Base-by-base conservation (phyloP, 2,888 invertebrate genomes). In the Seladonia tumulorum region DNA sequence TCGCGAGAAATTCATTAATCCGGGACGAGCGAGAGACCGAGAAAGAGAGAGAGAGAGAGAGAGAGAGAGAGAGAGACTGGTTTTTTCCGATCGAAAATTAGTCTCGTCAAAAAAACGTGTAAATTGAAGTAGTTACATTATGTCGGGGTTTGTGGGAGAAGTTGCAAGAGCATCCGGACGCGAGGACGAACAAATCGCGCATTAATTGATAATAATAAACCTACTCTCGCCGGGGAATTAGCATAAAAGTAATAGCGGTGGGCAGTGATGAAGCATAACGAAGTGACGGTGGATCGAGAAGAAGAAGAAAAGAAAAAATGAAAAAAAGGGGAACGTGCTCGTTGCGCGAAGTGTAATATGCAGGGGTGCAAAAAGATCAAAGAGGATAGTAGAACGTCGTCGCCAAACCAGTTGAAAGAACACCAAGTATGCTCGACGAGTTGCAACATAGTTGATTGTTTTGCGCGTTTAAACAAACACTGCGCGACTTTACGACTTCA, bases 1-100 rank as follows among this genome's bases (percentile, higher is more conserved):
- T 29, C 63, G 39, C 68, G 68, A 68, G 68, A 39, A 68, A 68
- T 68, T 39, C 18, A 35, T 68, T 68, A 39, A 68, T 22, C 8
- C 39, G 39, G n/a, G 10, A 22, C 10, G 49, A 49, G 49, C 7
- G 49, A 53, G 39, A 2, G 5, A 39, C 39, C 5, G 39, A 39
- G 39, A 39, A 5, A 39, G 42, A 3, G 42, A 42, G 42, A 8
- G 53, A 22, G 22, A 22, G 39, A 68, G 39, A 18, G 39, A 39
- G 39, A 39, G 42, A 3, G 42, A 42, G 42, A 8, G 53, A 22
- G 22, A 22, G 39, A 68, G 39, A 18, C 22, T 0, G 39, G 29
- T 39, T 68, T 39, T 35, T 66, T 35, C 35, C 16, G 66, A 35
- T 35, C 35, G 66, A 35, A 66, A 35, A 66, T 66, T 66, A 66